Evolutionary conservation across 2,888 invertebrate species (phyloP).

Genomic region (Agriopis aurantiaria): DNA sequence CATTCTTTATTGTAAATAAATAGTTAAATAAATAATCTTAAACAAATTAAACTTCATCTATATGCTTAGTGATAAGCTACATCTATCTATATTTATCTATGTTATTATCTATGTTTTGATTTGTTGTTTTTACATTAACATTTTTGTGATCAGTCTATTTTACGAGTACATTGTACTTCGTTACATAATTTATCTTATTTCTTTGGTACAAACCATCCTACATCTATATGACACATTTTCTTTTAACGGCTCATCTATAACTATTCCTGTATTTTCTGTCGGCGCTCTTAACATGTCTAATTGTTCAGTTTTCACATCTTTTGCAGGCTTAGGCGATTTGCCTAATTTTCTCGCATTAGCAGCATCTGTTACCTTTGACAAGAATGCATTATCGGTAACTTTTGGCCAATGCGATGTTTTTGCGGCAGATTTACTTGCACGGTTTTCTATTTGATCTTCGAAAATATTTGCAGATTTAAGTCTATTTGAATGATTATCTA

Average conservation of each 20-base stretch:
- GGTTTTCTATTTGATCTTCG: constrained; percentile 10
- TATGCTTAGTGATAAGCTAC: neutral
- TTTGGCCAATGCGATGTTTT: constrained; percentile 46
- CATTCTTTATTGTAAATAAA: neutral
- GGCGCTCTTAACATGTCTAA: constrained; percentile 57
- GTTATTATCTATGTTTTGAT: too few species aligned
- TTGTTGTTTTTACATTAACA: neutral
- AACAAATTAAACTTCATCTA: neutral
- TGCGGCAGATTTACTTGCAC: neutral
- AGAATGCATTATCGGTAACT: constrained; percentile 52
- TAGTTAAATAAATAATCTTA: neutral
- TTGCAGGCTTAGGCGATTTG: constrained; percentile 6
- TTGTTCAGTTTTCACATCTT: constrained; percentile 34
- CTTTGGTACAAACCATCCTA: constrained; percentile 71
- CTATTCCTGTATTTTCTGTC: constrained; percentile 53
- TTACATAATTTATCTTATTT: constrained; percentile 33
- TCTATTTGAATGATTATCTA: constrained; percentile 12
- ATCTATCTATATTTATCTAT: neutral
- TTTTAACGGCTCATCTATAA: constrained; percentile 53
- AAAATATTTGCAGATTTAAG: constrained; percentile 9
- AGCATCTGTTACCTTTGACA: constrained; percentile 60
- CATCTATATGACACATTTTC: constrained; percentile 75
- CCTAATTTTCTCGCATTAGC: constrained; percentile 29
- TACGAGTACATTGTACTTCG: neutral
- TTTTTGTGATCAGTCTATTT: constrained; percentile 4